Base-by-base conservation (phyloP, 1,140 invertebrate genomes). In the Apocrypta bakeri region DNA sequence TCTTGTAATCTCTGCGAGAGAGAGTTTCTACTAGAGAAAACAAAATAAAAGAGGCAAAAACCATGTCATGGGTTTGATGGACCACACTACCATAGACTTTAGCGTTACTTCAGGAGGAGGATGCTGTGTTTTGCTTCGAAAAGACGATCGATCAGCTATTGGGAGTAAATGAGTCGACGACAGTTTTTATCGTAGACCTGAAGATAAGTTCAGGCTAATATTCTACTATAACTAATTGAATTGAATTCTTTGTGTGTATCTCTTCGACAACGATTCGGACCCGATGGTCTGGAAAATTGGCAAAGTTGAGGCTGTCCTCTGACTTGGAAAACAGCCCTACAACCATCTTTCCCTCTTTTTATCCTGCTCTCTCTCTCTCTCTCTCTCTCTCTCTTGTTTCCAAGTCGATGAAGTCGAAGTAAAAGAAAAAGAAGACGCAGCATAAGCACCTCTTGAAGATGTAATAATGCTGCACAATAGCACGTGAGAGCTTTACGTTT, bases 261-360 rank as follows among this genome's bases (percentile, higher is more conserved):
- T 29, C n/a, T 66, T 66, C 63, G 63, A 66, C 63, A 6, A 21
- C 48, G 17, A 56, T 56, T 56, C 48, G 6, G 48, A 31, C 6
- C 40, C 27, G 63, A 64, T 76, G 48, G 56, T 14, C 74, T 11
- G 37, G 74, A 63, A 76, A 76, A 76, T 76, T 76, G 56, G 74
- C 56, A 76, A 74, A 74, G 72, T 74, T 74, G 24, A 29, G 25
- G 1, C 25, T 29, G 27, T 27, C 42, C 48, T 61, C 3, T 1
- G 27, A 29, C 63, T 66, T 24, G 63, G 63, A 25, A 25, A 29
- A 66, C 63, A 25, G 1, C 9, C n/a, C 63, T 25, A 66, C 63
- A 66, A 25, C 8, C 63, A 12, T 66, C 63, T 27, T 25, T 25
- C 63, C 17, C 63, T 27, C 25, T 64, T 24, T 64, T 25, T 3